Evolutionary conservation across 2,113 vertebrate species (phyloP), one percentile per base, ranked within the genome.

Genomic region (Bos javanicus): DNA sequence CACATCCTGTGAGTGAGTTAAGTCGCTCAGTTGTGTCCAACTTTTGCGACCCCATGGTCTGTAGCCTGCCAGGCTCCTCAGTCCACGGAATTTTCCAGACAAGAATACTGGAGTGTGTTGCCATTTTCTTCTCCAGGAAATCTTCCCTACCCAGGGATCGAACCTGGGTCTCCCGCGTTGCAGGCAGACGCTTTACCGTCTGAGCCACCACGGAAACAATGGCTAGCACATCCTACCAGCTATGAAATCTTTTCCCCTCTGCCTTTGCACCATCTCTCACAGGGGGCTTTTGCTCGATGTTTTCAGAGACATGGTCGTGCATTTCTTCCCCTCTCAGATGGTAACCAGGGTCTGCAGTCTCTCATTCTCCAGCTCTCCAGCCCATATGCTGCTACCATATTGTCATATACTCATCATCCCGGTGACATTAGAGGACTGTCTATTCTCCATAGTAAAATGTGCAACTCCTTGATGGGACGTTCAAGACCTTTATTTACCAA

Each of bases 321-420:
- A 16, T 21, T 15, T 80, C 48, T 15, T 80, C 23, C 36, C 28
- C 26, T 86, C 25, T 56, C 33, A 26, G 14, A 15, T 19, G 4
- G 2, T 15, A 80, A 52, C 23, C 15, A 2, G 14, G 33, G n/a
- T n/a, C 52, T 52, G 33, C 57, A 28, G 7, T n/a, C 62, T 71
- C 33, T 87, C 25, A 6, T 13, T 82, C 11, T 60, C 71, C 50
- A 16, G 54, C n/a, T 12, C 12, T 26, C 43, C 15, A 15, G 12
- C 43, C 11, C 2, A 19, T 21, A 0, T 0, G 0, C 3, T 13
- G 59, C 23, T 56, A 10, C 0, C 46, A 4, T 17, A 12, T 13
- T 74, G 71, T 76, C 81, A 43, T 48, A 60, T n/a, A 26, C 5
- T 17, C 25, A 46, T 62, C 26, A 8, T 28, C 21, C 64, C 14